Base-by-base conservation (phyloP, 1,140 invertebrate genomes). In the Himalopsyche phryganea region DNA sequence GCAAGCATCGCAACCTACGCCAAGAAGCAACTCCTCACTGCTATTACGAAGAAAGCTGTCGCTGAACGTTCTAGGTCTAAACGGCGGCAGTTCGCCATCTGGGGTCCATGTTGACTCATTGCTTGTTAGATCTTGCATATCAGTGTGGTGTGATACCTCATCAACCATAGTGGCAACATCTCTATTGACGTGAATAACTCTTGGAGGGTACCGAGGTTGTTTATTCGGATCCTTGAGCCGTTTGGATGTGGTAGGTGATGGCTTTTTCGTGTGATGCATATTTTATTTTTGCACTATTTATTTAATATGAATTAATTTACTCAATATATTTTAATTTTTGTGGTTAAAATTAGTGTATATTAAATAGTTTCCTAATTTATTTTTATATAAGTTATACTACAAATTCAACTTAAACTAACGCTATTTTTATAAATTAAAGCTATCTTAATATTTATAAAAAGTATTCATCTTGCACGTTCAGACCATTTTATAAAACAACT, bases 161-260 rank as follows among this genome's bases (percentile, higher is more conserved):
- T 77, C 75, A 63, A 77, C 76, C 75, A 77, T 78, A 9, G 76
- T 78, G 38, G 76, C 68, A 1, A 72, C 76, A 65, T 78, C 76
- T 1, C 76, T 68, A 51, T 78, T 78, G 6, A 78, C 76, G 45
- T 71, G 71, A 52, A 78, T 77, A 28, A 78, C 74, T 19, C 74
- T 72, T 17, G 76, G 76, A 46, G 74, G 71, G 23, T 74, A 68
- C 40, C 72, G 67, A 9, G 71, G 66, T 15, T 69, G 61, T 45
- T 72, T 74, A 46, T 72, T 71, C n/a, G 14, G 47, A 19, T 63
- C 55, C 35, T 46, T 63, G 3, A 45, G 32, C 41, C 40, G 59
- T 40, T 56, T 63, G 2, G 51, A 15, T 5, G 61, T n/a, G 3
- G 47, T 63, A 6, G 61, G 61, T 20, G 61, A 63, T 7, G 61